Percentiles rank a stretch among this genome's conserved stretches.
Conservation (phyloP, 2,888 invertebrate genomes). For the Oscheius sp. region DNA sequence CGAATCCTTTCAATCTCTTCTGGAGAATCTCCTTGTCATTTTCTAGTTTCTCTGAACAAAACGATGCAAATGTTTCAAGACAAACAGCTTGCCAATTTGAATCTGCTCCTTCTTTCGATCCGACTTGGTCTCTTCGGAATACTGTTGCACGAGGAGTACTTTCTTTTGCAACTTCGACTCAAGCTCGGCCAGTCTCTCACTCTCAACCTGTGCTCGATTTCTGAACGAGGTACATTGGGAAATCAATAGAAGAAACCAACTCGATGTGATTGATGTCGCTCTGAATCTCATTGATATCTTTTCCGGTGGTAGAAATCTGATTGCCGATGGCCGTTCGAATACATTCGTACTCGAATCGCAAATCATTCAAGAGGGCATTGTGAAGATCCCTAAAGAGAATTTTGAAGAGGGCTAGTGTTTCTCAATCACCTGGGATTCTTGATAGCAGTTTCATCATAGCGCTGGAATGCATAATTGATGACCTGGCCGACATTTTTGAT, state of each 20-base stretch:
- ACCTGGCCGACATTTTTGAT: neutral
- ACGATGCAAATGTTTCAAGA: neutral
- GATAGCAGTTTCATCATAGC: constrained; percentile 21
- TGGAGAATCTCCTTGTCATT: constrained; percentile 11
- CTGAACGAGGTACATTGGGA: neutral
- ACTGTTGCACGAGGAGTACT: neutral
- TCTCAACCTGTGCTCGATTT: constrained; percentile 11
- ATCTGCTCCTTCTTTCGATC: constrained; percentile 12
- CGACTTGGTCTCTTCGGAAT: constrained; percentile 20
- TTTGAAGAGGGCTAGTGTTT: neutral
- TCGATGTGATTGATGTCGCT: neutral
- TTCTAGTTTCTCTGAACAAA: constrained; percentile 25
- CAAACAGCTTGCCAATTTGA: constrained; percentile 4
- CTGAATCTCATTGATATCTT: constrained; percentile 12
- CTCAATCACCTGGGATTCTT: neutral
- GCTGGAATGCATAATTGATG: neutral
- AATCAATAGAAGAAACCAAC: neutral
- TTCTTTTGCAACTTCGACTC: neutral
- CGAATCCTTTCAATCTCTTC: neutral
- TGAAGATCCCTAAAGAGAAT: constrained; percentile 10
- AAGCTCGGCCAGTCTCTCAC: constrained; percentile 15
- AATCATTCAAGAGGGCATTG: constrained; percentile 3
- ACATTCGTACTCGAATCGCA: constrained; percentile 19
- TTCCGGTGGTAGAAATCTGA: neutral
- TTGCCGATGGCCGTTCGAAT: neutral